phyloP scores from a whole-genome alignment of 2,888 invertebrate genomes.

The Chymomyza fuscimana region DNA sequence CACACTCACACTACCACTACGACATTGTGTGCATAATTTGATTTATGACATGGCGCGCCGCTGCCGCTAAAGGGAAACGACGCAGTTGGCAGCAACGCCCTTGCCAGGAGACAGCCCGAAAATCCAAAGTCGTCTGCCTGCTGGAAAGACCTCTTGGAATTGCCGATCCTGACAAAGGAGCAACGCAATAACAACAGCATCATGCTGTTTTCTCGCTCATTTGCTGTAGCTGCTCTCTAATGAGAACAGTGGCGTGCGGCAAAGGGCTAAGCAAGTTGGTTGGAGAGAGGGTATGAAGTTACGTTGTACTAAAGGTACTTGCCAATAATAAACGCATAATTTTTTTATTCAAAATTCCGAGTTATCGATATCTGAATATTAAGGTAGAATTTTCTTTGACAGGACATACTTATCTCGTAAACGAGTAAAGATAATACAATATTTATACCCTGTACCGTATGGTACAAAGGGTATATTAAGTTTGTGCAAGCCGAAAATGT shows the following conservation, averaged over 20 bases:
- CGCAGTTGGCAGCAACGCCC: constrained; percentile 17
- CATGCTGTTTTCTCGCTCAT: constrained; percentile 25
- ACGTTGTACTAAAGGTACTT: too few relatives aligned
- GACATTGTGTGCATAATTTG: constrained; percentile 38
- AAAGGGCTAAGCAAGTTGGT: background rate
- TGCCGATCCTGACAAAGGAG: constrained; percentile 51
- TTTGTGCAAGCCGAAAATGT: too few relatives aligned
- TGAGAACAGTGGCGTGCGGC: background rate
- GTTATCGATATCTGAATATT: too few relatives aligned
- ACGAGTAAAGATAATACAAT: too few relatives aligned
- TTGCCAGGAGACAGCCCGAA: constrained; percentile 3
- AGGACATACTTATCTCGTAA: too few relatives aligned
- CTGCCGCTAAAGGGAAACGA: constrained; percentile 21
- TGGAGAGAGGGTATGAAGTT: background rate
- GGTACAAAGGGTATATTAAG: too few relatives aligned
- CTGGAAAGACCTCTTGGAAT: constrained; percentile 59
- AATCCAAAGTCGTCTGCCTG: constrained; percentile 35
- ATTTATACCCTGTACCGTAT: too few relatives aligned
- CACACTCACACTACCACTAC: constrained; percentile 17
- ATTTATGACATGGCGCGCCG: constrained; percentile 65
- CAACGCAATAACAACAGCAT: constrained; percentile 12
- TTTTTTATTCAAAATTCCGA: too few relatives aligned
- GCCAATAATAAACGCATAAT: too few relatives aligned
- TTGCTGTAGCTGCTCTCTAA: constrained; percentile 13
- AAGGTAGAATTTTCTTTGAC: too few relatives aligned